A percentile compares a stretch with the other conserved stretches of the same genome.
These are phyloP conservation scores for Drosophila virilis DNA, from an alignment of 1,140 invertebrate species.

Conservation along the genomic window DNA sequence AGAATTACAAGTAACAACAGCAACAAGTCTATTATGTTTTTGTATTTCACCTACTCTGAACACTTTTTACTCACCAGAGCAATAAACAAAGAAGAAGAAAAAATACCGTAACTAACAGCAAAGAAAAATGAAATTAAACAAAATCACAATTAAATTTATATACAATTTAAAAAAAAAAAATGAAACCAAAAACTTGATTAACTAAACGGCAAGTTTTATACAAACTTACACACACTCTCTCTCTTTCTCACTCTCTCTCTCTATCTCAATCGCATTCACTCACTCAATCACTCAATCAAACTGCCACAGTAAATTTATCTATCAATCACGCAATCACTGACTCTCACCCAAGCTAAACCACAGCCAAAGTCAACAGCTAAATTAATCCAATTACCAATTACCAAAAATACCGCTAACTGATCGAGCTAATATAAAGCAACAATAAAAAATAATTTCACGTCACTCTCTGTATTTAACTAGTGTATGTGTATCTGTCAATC, in stretches of 20 bases:
- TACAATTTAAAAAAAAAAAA: slow-evolving; percentile 42
- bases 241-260: neutral
- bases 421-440: slow-evolving; percentile 41
- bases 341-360: slow-evolving; percentile 42
- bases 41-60: slow-evolving; percentile 25
- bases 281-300: slow-evolving; percentile 51
- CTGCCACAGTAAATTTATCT: slow-evolving; percentile 13
- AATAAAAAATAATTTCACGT: slow-evolving; percentile 34
- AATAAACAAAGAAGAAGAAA: slow-evolving; percentile 1
- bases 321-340: slow-evolving; percentile 43
- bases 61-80: slow-evolving; percentile 23
- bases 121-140: slow-evolving; percentile 30
- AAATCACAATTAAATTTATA: slow-evolving; percentile 28
- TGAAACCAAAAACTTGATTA: slow-evolving; percentile 14
- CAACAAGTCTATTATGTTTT: slow-evolving; percentile 25
- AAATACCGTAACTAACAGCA: slow-evolving; percentile 22
- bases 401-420: slow-evolving; percentile 38
- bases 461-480: slow-evolving; percentile 27
- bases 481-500: slow-evolving; percentile 26
- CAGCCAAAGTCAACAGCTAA: slow-evolving; percentile 34
- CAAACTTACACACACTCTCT: slow-evolving; percentile 26
- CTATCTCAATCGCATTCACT: slow-evolving; percentile 32
- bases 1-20: slow-evolving; percentile 21
- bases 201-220: slow-evolving; percentile 36
- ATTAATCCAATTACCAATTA: slow-evolving; percentile 37